Base-by-base conservation (phyloP, 2,113 vertebrate species). In the Leptosomus discolor region DNA sequence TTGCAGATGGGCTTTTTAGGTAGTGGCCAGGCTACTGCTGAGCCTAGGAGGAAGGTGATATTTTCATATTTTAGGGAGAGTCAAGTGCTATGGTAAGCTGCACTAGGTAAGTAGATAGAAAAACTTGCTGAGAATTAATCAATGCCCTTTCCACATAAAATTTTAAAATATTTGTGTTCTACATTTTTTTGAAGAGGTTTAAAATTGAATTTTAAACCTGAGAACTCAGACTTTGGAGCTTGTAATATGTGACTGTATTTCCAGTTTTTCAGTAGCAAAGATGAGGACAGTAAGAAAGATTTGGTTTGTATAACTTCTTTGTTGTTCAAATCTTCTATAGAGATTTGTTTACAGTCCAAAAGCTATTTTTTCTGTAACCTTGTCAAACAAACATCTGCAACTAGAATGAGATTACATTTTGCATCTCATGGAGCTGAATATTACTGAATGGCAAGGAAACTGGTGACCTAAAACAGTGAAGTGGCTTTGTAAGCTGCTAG, bases 341-440 rank as follows among this genome's bases (percentile, higher is more conserved):
- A 30, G n/a, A 54, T 22, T 46, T 71, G 9, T 20, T 6, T 54
- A 8, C 10, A 51, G 6, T 30, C 13, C 41, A 36, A 57, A 69
- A 84, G 8, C 4, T 60, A 2, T 4, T 29, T 81, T 81, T 81
- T 76, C 11, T 58, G 6, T 43, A 41, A 64, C 11, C 13, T 50
- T 37, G 19, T 64, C 9, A 51, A 56, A 84, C 30, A 41, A 37
- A 60, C 32, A 21, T 26, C 6, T 58, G 9, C 8, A 50, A 8
- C 11, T 30, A 12, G 43, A 92, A 45, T 32, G 9, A 6, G n/a
- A n/a, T n/a, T n/a, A n/a, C 29, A 11, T 39, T 67, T 51, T 70
- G 8, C 16, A 27, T 68, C 8, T 61, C 0, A 0, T 17, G 14
- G n/a, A 87, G 10, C 5, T 68, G 29, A 69, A 1, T 41, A 12